phyloP scores from a whole-genome alignment of 2,888 invertebrate species.

The Ctenicera cuprea region DNA sequence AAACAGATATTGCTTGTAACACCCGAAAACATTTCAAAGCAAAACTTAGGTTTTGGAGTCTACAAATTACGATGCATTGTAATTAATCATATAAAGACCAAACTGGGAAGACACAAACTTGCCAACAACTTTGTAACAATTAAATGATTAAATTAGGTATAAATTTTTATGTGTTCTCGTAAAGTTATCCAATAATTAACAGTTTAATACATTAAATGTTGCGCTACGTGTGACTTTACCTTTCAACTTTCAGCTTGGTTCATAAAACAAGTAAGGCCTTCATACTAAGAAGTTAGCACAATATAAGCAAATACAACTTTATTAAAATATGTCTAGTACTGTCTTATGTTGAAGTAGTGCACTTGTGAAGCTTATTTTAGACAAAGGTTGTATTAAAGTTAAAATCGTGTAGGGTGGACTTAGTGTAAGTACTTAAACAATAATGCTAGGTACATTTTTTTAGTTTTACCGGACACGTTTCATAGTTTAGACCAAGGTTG shows the following conservation, averaged over 20 bases:
- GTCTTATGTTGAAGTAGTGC: constrained; percentile 10
- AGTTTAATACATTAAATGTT: too few relatives aligned
- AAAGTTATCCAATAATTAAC: too few relatives aligned
- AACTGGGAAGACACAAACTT: neutral
- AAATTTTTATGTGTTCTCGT: too few relatives aligned
- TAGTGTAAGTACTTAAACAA: too few relatives aligned
- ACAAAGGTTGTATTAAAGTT: neutral
- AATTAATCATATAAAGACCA: neutral
- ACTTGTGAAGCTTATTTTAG: neutral
- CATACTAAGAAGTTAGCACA: constrained; percentile 24
- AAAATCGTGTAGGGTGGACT: too few relatives aligned
- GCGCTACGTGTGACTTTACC: neutral
- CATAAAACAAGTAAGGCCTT: neutral
- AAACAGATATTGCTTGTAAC: too few relatives aligned
- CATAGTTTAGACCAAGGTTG: too few relatives aligned
- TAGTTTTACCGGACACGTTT: too few relatives aligned
- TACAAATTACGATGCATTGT: neutral
- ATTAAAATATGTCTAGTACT: constrained; percentile 12
- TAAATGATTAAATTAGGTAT: too few relatives aligned
- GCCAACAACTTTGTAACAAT: neutral
- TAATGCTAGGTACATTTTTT: too few relatives aligned
- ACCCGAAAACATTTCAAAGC: too few relatives aligned
- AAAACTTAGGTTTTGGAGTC: neutral
- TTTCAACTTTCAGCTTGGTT: neutral
- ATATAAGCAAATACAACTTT: constrained; percentile 31